phyloP scores from a whole-genome alignment of 1,140 invertebrate genomes.

The Lamellibrachia luymesi region DNA sequence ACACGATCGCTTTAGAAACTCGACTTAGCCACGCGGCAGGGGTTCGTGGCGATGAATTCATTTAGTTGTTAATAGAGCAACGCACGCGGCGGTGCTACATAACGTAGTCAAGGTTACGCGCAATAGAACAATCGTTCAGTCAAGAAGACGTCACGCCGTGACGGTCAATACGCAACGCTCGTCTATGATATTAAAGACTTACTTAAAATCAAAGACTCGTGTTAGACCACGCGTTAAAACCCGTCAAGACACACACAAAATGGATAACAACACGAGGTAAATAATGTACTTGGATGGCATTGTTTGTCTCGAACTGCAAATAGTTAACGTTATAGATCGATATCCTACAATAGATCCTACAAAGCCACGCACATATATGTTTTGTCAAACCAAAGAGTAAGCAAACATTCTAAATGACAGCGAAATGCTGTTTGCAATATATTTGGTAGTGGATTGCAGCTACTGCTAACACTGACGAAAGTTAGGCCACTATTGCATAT shows the following conservation, averaged over 20 bases:
- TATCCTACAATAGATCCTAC: neutral
- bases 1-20: neutral
- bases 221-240: neutral
- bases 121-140: neutral
- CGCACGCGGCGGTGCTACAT: neutral
- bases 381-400: neutral
- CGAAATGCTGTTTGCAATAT: neutral
- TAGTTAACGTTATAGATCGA: neutral
- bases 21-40: neutral
- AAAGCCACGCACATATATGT: neutral
- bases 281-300: neutral
- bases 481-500: neutral
- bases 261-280: no score
- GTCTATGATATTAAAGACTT: neutral
- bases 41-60: neutral
- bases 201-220: neutral
- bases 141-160: neutral
- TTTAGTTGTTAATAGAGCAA: neutral
- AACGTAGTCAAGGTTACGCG: neutral
- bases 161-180: neutral
- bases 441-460: neutral
- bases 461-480: neutral
- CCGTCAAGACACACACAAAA: conserved; percentile 15
- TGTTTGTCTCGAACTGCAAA: neutral
- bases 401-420: neutral